Conservation (phyloP, 2,888 invertebrate species). For the Drosophila maculinotata region DNA sequence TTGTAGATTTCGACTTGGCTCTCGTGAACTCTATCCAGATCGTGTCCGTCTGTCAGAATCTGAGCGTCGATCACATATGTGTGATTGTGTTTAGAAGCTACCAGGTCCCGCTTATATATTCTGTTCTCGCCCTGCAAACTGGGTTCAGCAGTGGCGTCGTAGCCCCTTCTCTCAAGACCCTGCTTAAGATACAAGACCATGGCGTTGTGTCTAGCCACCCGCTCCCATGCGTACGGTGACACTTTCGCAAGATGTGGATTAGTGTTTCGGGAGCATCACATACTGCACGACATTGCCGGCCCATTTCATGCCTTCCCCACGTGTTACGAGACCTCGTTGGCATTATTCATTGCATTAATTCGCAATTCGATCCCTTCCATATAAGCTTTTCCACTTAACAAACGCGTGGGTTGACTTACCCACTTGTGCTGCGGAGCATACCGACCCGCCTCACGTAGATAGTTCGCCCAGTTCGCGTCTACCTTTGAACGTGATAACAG, state of each 20-base stretch:
- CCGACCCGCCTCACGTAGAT: constrained; percentile 1
- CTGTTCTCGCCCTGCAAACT: too few species aligned
- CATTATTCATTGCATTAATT: too few species aligned
- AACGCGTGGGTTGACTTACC: not conserved
- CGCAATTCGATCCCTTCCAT: too few species aligned
- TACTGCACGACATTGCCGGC: not conserved
- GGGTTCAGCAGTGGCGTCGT: too few species aligned
- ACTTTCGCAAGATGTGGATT: not conserved
- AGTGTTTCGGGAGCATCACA: not conserved
- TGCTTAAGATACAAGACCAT: not conserved
- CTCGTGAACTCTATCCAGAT: not conserved
- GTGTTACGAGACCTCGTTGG: too few species aligned
- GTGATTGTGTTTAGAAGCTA: too few species aligned
- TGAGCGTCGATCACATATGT: too few species aligned
- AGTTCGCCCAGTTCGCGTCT: constrained; percentile 4
- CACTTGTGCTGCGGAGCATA: not conserved
- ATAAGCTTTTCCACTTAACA: too few species aligned
- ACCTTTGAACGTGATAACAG: not conserved
- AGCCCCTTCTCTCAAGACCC: not conserved
- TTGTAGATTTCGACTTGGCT: not conserved
- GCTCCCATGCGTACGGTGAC: not conserved
- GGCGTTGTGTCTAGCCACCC: not conserved
- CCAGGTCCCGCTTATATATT: too few species aligned
- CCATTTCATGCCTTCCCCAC: not conserved
- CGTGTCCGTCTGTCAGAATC: too few species aligned